phyloP scores from a whole-genome alignment of 2,113 vertebrate genomes.

The Echinops telfairi region DNA sequence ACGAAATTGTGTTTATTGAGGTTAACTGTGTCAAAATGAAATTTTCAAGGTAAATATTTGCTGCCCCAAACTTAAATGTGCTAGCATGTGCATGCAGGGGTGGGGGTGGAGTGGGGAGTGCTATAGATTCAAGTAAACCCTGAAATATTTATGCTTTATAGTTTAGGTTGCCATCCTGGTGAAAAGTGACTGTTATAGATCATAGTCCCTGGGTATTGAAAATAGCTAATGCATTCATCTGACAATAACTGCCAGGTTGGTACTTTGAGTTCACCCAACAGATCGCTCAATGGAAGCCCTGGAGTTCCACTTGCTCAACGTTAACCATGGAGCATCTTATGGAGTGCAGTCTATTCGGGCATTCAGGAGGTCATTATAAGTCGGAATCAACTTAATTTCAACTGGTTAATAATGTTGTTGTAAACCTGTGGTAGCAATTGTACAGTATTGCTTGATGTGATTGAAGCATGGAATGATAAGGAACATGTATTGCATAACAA shows the following conservation, averaged over 20 bases:
- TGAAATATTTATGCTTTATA: not conserved
- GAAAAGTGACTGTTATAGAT: not conserved
- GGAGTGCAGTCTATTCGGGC: not conserved
- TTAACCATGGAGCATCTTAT: not conserved
- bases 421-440: too few species aligned
- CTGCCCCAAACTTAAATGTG: not conserved
- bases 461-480: too few species aligned
- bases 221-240: not conserved
- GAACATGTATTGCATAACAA: too few species aligned
- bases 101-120: not conserved
- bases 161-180: too few species aligned
- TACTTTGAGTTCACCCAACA: not conserved
- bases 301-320: not conserved
- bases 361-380: not conserved
- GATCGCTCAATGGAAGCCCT: not conserved
- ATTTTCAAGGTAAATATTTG: slow-evolving; percentile 76
- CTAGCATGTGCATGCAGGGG: not conserved
- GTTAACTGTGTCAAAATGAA: slow-evolving; percentile 82
- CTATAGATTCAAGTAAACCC: not conserved
- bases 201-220: too few species aligned
- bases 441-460: too few species aligned
- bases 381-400: not conserved
- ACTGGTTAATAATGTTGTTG: not conserved
- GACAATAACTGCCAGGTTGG: not conserved
- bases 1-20: slow-evolving; percentile 77